Evolutionary conservation across 1,140 invertebrate species (phyloP).

Genomic region (Lutraria rhynchaena): DNA sequence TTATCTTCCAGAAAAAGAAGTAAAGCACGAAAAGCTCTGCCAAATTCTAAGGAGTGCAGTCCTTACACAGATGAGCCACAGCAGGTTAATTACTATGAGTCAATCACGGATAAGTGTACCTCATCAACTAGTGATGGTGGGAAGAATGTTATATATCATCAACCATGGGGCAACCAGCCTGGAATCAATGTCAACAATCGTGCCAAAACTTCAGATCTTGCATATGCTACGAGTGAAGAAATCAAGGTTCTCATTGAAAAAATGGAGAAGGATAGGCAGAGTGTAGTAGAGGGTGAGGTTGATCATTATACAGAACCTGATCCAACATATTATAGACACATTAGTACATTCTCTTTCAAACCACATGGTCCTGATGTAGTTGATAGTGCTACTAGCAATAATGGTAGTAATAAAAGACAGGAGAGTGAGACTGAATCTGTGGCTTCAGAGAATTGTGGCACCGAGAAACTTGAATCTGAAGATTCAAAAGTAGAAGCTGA

Average conservation of each 20-base stretch:
- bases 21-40: not conserved
- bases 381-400: not conserved
- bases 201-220: slow-evolving; percentile 43
- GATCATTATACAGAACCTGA: slow-evolving; percentile 46
- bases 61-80: slow-evolving; percentile 23
- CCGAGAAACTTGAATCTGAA: slow-evolving; percentile 53
- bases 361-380: not conserved
- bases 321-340: slow-evolving; percentile 47
- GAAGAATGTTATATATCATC: slow-evolving; percentile 39
- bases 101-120: slow-evolving; percentile 15
- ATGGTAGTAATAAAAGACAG: not conserved
- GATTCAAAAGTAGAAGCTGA: slow-evolving; percentile 57
- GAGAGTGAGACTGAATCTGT: slow-evolving; percentile 38
- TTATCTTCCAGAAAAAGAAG: slow-evolving; percentile 21
- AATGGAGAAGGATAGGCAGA: slow-evolving; percentile 49
- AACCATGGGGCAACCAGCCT: slow-evolving; percentile 36
- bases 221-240: slow-evolving; percentile 57
- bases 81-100: slow-evolving; percentile 40
- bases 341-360: slow-evolving; percentile 51
- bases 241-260: slow-evolving; percentile 58
- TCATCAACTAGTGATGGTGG: not conserved
- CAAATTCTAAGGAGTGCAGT: slow-evolving; percentile 27
- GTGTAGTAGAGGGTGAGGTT: slow-evolving; percentile 18
- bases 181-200: slow-evolving; percentile 44
- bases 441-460: slow-evolving; percentile 41